Base-by-base conservation (phyloP, 1,140 invertebrate species). In the Bilobella aurantiaca region DNA sequence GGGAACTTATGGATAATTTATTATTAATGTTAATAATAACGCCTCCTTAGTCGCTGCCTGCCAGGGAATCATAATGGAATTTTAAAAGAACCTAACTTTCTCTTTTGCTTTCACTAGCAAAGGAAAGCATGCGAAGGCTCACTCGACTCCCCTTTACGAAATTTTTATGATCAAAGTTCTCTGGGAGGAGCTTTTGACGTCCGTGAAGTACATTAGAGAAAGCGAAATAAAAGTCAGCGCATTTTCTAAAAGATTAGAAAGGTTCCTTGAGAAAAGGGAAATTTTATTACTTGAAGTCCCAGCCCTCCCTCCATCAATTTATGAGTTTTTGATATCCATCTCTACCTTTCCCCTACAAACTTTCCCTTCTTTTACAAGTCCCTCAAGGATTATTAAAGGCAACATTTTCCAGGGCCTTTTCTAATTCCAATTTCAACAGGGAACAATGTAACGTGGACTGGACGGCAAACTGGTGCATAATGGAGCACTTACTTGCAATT, bases 301-400 rank as follows among this genome's bases (percentile, higher is more conserved):
- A 23, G 49, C 3, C 8, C n/a, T 53, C 25, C 3, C 8, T 14
- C 8, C 49, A 12, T 53, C 49, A 16, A 12, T 53, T 53, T 53
- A 53, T 53, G 49, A 53, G 49, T 23, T 23, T 23, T 42, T 53
- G 49, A 53, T 53, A 53, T 53, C 49, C 49, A 53, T 53, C 49
- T 53, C 23, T 12, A 12, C n/a, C n/a, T n/a, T n/a, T n/a, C n/a
- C n/a, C n/a, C n/a, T n/a, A 12, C 34, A 12, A 18, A 42, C 49
- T 23, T 53, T 53, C 49, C 49, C 25, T 53, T 53, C 25, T 14
- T 53, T 8, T 53, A 14, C 3, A 8, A 5, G 5, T 23, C 25
- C 8, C 12, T 8, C 49, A 53, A 5, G 49, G 49, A 53, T 42
- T 42, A 42, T 42, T 42, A 42, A 42, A 8, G n/a, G n/a, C n/a